Evolutionary conservation across 2,888 invertebrate genomes (phyloP), one percentile per base, ranked within the genome.

Genomic region (Drosophila algonquin): DNA sequence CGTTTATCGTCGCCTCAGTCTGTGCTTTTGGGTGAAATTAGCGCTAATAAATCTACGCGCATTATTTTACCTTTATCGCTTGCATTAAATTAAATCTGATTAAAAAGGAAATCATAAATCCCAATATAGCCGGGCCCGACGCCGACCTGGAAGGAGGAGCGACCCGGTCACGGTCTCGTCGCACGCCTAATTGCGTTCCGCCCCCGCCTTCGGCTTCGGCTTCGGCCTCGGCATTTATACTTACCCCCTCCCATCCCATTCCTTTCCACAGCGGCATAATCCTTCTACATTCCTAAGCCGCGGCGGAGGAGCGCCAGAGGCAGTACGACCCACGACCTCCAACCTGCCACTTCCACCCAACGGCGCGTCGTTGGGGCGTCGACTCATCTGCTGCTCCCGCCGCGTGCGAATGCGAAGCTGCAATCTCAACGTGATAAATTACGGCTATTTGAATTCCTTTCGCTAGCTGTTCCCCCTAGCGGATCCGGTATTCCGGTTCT

Each of bases 371-470:
- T 63, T 45, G 52, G 44, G 54, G 24, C 44, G 59, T 27, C 77
- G 63, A 73, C 67, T 82, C 80, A 78, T 73, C 78, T 67, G 68
- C 73, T 54, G 61, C 59, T 71, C 75, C 70, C 77, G 40, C 75
- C 44, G 68, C 73, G 65, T 69, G 65, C 63, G 76, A 70, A 63
- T 60, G 76, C 63, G 84, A 71, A 79, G 74, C 87, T 87, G 85
- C 85, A 84, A 87, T 85, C 85, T 87, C 82, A 76, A 80, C 85
- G 85, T 85, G 87, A 85, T 85, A 85, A 85, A 85, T 85, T 85
- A 80, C 76, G 79, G 84, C 84, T 80, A 85, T 85, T 87, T 85
- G 85, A 85, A 85, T 87, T 85, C 88, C 86, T 85, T 85, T 74
- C 68, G 60, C 73, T 75, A 61, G 78, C 69, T 50, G 44, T 57